These are phyloP conservation scores for Callyntrura sp. DNA, from an alignment of 2,888 invertebrate genomes.

Conservation along the genomic window DNA sequence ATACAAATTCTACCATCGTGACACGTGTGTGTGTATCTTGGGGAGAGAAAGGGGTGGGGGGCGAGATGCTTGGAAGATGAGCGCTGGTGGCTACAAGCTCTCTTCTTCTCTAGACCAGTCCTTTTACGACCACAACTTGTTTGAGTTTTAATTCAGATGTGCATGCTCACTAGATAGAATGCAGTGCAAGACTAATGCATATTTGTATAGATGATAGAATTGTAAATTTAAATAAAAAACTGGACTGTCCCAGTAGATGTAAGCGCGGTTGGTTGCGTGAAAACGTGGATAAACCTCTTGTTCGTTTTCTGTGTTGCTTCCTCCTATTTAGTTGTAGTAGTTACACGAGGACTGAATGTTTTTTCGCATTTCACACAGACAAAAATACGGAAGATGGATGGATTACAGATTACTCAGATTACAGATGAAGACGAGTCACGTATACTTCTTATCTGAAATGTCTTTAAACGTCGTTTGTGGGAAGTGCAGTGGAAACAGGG, in stretches of 20 bases:
- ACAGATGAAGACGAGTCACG: neutral
- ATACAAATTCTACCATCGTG: slow-evolving; percentile 4
- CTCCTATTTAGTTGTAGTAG: neutral
- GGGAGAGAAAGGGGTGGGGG: neutral
- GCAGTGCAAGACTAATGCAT: neutral
- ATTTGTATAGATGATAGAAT: neutral
- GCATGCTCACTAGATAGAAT: no score
- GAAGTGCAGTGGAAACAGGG: no score
- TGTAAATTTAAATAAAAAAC: neutral
- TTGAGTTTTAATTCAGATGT: neutral
- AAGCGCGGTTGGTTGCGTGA: neutral
- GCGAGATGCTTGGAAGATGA: neutral
- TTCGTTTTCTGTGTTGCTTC: neutral
- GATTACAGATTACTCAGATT: no score
- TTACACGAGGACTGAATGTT: neutral
- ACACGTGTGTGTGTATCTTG: no score
- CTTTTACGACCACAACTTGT: no score
- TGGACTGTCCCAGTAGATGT: slow-evolving; percentile 23
- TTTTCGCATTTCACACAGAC: neutral
- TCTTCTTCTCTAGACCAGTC: no score
- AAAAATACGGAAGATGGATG: slow-evolving; percentile 24
- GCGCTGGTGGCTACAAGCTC: no score
- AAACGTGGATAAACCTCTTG: neutral
- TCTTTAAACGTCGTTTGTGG: neutral
- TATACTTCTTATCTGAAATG: slow-evolving; percentile 2